phyloP scores from a whole-genome alignment of 2,888 invertebrate species.

The Drosophila tanythrix region DNA sequence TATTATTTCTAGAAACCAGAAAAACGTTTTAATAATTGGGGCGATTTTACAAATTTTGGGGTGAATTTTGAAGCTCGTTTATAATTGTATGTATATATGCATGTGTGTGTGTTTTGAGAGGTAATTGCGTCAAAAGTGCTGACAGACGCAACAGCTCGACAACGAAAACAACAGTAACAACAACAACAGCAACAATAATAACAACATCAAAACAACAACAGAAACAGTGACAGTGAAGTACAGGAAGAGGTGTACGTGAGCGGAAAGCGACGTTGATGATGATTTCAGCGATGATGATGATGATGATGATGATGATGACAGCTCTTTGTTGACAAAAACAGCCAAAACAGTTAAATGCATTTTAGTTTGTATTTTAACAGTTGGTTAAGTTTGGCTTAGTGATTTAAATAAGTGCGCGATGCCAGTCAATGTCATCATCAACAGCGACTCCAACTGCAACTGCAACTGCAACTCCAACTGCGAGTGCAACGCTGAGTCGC shows the following conservation, averaged over 20 bases:
- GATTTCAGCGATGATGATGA: constrained; percentile 27
- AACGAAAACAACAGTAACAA: constrained; percentile 18
- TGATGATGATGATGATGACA: constrained; percentile 70
- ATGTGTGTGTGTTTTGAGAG: constrained; percentile 42
- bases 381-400: constrained; percentile 82
- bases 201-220: constrained; percentile 13
- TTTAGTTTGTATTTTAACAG: constrained; percentile 83
- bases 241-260: constrained; percentile 41
- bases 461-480: constrained; percentile 8
- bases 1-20: neutral
- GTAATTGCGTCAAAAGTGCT: constrained; percentile 75
- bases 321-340: constrained; percentile 77
- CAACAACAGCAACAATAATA: neutral
- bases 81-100: constrained; percentile 6
- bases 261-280: constrained; percentile 30
- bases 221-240: constrained; percentile 39
- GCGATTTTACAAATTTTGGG: neutral
- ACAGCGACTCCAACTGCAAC: constrained; percentile 18
- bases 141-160: constrained; percentile 62
- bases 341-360: constrained; percentile 80
- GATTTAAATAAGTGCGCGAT: constrained; percentile 75
- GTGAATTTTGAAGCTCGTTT: neutral
- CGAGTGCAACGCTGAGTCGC: neutral
- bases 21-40: neutral
- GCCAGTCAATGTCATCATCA: constrained; percentile 4